phyloP scores from a whole-genome alignment of 1,140 invertebrate genomes.

The Cotesia vestalis region DNA sequence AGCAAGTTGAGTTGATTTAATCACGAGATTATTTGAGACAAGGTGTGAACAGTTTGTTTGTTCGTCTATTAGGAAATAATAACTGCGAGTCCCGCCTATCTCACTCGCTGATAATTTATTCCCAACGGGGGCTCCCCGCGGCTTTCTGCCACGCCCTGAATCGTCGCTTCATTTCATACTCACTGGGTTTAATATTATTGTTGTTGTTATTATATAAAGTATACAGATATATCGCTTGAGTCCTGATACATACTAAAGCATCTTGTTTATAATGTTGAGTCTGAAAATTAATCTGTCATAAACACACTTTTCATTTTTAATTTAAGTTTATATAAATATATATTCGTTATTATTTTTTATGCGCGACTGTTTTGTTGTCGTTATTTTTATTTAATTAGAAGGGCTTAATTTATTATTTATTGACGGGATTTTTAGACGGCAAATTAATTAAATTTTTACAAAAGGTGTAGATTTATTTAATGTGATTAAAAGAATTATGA shows the following conservation, averaged over 20 bases:
- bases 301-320: conserved; percentile 56
- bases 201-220: too few species aligned
- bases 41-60: conserved; percentile 61
- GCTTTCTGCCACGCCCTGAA: conserved; percentile 61
- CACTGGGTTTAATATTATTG: conserved; percentile 7
- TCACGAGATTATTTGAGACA: conserved; percentile 50
- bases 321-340: conserved; percentile 33
- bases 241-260: conserved; percentile 38
- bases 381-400: neutral
- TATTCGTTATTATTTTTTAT: too few species aligned
- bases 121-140: conserved; percentile 57
- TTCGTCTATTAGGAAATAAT: conserved; percentile 63
- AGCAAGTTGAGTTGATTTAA: conserved; percentile 47
- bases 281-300: conserved; percentile 59
- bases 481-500: too few species aligned
- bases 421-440: neutral
- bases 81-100: conserved; percentile 46
- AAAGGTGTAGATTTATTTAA: too few species aligned
- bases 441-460: neutral
- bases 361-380: conserved; percentile 47
- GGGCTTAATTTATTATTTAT: too few species aligned
- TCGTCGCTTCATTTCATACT: conserved; percentile 42
- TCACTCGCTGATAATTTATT: conserved; percentile 57
- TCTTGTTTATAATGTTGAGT: conserved; percentile 61
- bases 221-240: conserved; percentile 21